Percentiles rank a stretch among this genome's conserved stretches.
These are phyloP conservation scores for Gryon sp. DNA, from an alignment of 1,140 invertebrate genomes.

Conservation along the genomic window DNA sequence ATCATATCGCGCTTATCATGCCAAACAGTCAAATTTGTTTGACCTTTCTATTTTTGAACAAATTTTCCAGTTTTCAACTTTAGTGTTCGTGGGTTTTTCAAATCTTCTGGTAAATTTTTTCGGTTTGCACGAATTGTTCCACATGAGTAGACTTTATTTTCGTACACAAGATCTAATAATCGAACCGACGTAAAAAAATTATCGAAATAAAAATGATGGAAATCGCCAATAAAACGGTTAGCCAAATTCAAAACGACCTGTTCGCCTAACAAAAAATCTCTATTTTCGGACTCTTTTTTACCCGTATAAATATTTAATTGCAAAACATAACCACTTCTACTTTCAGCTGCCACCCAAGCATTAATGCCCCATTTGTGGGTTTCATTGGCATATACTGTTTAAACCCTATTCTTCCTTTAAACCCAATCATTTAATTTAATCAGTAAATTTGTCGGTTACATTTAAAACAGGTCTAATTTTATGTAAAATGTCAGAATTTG, in stretches of 20 bases:
- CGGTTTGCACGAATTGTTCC: not conserved
- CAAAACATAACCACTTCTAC: slow-evolving; percentile 42
- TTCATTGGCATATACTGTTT: slow-evolving; percentile 64
- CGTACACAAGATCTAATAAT: not conserved
- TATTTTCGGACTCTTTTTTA: slow-evolving; percentile 34
- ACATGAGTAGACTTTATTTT: not conserved
- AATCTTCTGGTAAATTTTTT: not conserved
- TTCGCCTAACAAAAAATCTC: slow-evolving; percentile 39
- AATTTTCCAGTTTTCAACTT: too few species aligned
- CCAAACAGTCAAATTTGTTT: slow-evolving; percentile 2
- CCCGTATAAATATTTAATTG: slow-evolving; percentile 35
- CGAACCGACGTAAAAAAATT: slow-evolving; percentile 49
- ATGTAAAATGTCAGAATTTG: too few species aligned
- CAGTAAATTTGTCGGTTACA: too few species aligned
- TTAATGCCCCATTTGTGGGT: slow-evolving; percentile 63
- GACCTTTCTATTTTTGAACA: not conserved
- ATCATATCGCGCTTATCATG: slow-evolving; percentile 8
- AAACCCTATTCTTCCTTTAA: slow-evolving; percentile 53
- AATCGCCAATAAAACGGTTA: slow-evolving; percentile 14
- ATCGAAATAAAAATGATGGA: slow-evolving; percentile 49
- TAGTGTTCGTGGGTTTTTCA: too few species aligned
- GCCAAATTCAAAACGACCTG: slow-evolving; percentile 38
- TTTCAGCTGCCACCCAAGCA: slow-evolving; percentile 28
- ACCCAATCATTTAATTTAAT: too few species aligned
- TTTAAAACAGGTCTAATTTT: too few species aligned